phyloP scores from a whole-genome alignment of 2,797 vertebrate species.

The Diceros bicornis region DNA sequence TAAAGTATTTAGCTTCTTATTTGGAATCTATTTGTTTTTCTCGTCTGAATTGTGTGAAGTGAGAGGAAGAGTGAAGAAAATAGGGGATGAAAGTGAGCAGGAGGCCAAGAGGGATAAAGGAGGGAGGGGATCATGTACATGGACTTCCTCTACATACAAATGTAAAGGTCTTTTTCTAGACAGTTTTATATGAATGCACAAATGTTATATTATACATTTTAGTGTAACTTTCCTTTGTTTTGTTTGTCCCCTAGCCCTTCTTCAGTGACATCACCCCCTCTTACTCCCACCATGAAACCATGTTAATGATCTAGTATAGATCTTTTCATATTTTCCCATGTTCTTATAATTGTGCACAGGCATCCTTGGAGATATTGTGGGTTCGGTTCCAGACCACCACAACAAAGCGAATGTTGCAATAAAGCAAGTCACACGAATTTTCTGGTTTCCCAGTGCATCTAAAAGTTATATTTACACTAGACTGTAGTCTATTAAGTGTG shows the following conservation, averaged over 20 bases:
- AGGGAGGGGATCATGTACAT: fast-evolving
- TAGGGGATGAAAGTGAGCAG: background rate
- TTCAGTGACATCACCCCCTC: fast-evolving
- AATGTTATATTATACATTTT: fast-evolving
- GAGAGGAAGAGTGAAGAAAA: background rate
- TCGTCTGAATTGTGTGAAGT: background rate
- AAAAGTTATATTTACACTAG: too few species aligned
- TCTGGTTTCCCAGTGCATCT: too few species aligned
- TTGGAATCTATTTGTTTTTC: background rate
- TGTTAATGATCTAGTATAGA: fast-evolving
- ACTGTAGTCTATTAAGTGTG: too few species aligned
- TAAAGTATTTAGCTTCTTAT: background rate
- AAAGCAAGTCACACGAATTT: too few species aligned
- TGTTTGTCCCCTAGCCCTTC: background rate
- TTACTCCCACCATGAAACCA: fast-evolving
- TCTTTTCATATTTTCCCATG: background rate
- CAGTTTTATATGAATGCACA: background rate
- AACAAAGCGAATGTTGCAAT: too few species aligned
- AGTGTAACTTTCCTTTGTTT: background rate
- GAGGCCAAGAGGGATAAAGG: background rate
- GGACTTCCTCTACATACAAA: fast-evolving
- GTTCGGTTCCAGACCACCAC: too few species aligned
- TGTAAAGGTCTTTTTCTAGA: background rate
- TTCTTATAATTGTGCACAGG: too few species aligned
- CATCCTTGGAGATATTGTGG: too few species aligned